Conservation (phyloP, 2,113 vertebrate genomes). For the Paramisgurnus dabryanus region DNA sequence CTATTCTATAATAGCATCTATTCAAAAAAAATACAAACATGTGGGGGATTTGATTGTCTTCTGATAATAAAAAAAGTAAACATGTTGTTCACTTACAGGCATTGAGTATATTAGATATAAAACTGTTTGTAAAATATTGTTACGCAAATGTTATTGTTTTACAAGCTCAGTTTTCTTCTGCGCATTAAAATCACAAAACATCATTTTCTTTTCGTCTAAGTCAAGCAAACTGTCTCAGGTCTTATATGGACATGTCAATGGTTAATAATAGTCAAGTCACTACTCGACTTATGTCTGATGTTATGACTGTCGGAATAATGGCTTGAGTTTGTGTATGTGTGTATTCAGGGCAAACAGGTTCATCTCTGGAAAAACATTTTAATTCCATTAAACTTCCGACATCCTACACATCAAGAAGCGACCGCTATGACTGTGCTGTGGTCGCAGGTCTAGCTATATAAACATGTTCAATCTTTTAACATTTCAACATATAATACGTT, state of each 20-base stretch:
- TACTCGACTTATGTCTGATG: neutral
- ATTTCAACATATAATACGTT: no score
- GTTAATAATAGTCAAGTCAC: slow-evolving; percentile 15
- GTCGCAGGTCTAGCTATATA: neutral
- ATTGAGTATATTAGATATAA: neutral
- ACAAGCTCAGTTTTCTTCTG: neutral
- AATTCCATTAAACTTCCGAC: slow-evolving; percentile 23
- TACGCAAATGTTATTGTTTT: neutral
- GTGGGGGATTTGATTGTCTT: neutral
- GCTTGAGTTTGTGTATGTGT: neutral
- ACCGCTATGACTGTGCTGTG: slow-evolving; percentile 22
- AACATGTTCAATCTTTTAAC: neutral
- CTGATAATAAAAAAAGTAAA: neutral
- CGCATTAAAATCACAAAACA: no score
- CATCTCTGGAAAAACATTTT: slow-evolving; percentile 15
- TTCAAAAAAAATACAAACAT: no score
- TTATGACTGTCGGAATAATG: slow-evolving; percentile 35
- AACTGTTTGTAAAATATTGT: neutral
- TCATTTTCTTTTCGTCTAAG: no score
- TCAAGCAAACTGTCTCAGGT: neutral
- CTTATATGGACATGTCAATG: neutral
- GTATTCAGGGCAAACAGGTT: slow-evolving; percentile 24
- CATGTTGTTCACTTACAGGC: neutral
- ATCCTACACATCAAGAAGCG: slow-evolving; percentile 9
- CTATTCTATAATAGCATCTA: neutral